Evolutionary conservation across 2,888 invertebrate genomes (phyloP).

Genomic region (Mongoloraphidia duomilia): DNA sequence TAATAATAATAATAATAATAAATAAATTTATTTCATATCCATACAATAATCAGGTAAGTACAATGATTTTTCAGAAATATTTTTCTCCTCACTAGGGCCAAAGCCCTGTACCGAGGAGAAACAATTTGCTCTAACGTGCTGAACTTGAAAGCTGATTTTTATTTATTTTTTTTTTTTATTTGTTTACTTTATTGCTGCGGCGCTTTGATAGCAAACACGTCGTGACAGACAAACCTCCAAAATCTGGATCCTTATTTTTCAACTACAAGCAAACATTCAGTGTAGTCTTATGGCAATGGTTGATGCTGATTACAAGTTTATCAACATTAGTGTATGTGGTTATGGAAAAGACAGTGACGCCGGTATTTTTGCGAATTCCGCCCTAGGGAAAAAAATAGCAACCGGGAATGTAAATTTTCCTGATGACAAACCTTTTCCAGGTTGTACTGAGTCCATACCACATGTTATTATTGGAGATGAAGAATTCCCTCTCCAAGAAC

Average conservation of each 20-base stretch:
- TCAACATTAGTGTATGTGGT: not conserved
- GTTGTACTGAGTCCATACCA: not conserved
- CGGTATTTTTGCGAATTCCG: not conserved
- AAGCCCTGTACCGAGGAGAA: no score
- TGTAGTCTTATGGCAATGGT: no score
- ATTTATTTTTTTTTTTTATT: no score
- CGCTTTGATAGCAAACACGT: not conserved
- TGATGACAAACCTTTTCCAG: not conserved
- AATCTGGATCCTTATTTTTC: not conserved
- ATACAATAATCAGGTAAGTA: no score
- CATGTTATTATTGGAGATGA: not conserved
- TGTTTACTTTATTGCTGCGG: not conserved
- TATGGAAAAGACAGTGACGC: not conserved
- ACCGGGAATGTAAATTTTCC: not conserved
- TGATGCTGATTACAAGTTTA: constrained; percentile 1
- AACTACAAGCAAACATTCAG: constrained; percentile 1
- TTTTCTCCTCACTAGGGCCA: no score
- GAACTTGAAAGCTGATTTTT: no score
- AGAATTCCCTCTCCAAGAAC: not conserved
- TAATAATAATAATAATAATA: no score
- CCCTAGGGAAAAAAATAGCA: constrained; percentile 1
- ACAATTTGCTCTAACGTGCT: no score
- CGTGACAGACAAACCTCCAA: constrained; percentile 1
- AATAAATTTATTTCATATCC: no score
- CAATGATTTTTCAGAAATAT: no score